Base-by-base conservation (phyloP, 2,797 vertebrate species). In the Nyctalus aviator region DNA sequence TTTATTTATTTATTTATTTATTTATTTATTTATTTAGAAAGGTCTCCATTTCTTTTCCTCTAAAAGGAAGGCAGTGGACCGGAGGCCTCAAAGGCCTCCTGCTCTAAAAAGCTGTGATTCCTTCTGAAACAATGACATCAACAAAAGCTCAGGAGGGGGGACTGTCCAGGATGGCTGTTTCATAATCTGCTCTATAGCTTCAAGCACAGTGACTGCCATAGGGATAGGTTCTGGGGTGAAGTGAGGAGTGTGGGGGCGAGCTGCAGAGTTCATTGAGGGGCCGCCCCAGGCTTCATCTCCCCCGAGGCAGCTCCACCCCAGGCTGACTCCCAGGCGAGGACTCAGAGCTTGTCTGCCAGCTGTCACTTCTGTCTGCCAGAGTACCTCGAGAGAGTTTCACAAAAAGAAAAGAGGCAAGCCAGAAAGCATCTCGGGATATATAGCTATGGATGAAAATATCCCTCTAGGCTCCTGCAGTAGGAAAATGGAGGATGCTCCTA, bases 371-470 rank as follows among this genome's bases (percentile, higher is more conserved):
- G 53, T 66, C 84, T 66, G 59, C 46, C 27, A 8, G 68, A 53
- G 72, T 1, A 48, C 77, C 86, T 92, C 7, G 9, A 76, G 88
- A 76, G 88, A 91, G 88, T 73, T 55, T 90, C 48, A 62, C 8
- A 21, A 12, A 53, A 30, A 88, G n/a, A 37, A 71, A 57, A 41
- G 79, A 53, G 59, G 82, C 76, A 75, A 46, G 82, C 69, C 30
- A 23, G 72, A 73, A 76, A 57, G 32, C 32, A 0, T 44, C 53
- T 81, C 4, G 0, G 78, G 53, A 35, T 71, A 0, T 57, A 75
- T 81, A 73, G 91, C 94, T 73, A 91, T 57, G 55, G 81, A 59
- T 87, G 75, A 93, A 96, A 96, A 88, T 86, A 69, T 2, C 8
- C 88, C 68, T 13, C 12, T 2, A 2, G 72, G 79, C 79, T 73